Percentiles rank a stretch among this genome's conserved stretches.
Evolutionary conservation across 2,888 invertebrate species (phyloP).

Genomic region (Oegoconia quadripuncta): DNA sequence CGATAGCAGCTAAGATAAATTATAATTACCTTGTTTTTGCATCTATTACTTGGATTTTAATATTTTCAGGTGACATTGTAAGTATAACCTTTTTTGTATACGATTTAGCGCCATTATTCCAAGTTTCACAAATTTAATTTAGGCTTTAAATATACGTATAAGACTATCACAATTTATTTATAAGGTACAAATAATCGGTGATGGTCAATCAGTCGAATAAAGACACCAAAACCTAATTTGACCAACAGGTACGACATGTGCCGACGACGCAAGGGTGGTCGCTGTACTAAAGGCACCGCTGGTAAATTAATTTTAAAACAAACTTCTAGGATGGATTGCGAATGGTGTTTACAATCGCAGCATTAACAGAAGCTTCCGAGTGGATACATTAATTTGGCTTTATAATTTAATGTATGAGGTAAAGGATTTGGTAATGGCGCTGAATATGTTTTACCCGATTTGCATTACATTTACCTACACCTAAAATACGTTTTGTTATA

Average conservation of each 20-base stretch:
- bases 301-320: slow-evolving; percentile 84
- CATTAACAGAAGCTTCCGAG: slow-evolving; percentile 73
- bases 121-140: slow-evolving; percentile 25
- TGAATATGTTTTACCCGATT: slow-evolving; percentile 45
- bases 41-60: slow-evolving; percentile 11
- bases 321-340: slow-evolving; percentile 51
- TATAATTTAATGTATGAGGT: slow-evolving; percentile 66
- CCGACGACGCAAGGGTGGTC: slow-evolving; percentile 96
- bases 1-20: too few relatives aligned
- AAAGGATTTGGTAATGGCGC: slow-evolving; percentile 78
- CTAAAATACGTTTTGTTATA: background rate
- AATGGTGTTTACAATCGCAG: slow-evolving; percentile 55
- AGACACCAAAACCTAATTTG: slow-evolving; percentile 61
- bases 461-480: slow-evolving; percentile 15
- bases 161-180: too few relatives aligned
- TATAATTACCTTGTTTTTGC: background rate
- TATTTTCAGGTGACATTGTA: slow-evolving; percentile 41
- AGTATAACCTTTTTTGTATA: slow-evolving; percentile 28
- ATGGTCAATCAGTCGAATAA: slow-evolving; percentile 36
- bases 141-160: slow-evolving; percentile 20
- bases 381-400: slow-evolving; percentile 67
- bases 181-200: slow-evolving; percentile 15
- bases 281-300: slow-evolving; percentile 98
- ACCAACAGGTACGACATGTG: slow-evolving; percentile 97
- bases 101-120: slow-evolving; percentile 68